A percentile compares a stretch with the other conserved stretches of the same genome.
These are phyloP conservation scores for Umimayanthus kanabou DNA, from an alignment of 92 coral and sea anemone species.

Conservation along the genomic window DNA sequence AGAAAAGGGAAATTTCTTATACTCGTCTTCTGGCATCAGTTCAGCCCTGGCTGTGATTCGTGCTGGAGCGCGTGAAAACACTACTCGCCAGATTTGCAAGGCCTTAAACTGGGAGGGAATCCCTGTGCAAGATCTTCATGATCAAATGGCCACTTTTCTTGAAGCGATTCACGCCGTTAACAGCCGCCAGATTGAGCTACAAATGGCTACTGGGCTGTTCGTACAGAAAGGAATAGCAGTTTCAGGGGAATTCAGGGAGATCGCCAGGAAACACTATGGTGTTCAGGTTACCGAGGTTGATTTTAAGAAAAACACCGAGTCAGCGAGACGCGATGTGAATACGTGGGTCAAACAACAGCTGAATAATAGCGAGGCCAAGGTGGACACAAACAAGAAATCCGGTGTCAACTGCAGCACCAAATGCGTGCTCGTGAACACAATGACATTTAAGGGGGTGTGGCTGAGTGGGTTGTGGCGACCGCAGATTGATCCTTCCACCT, in stretches of 20 bases:
- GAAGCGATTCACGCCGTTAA: slow-evolving; percentile 6
- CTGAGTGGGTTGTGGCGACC: slow-evolving; percentile 24
- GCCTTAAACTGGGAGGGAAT: slow-evolving; percentile 21
- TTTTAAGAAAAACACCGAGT: slow-evolving; percentile 26
- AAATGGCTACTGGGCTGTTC: slow-evolving; percentile 29
- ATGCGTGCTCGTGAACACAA: slow-evolving; percentile 29
- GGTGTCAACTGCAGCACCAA: slow-evolving; percentile 8
- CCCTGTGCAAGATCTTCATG: slow-evolving; percentile 16
- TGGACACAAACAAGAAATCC: slow-evolving; percentile 13
- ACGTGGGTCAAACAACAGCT: slow-evolving; percentile 35
- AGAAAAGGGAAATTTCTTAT: slow-evolving; percentile 22
- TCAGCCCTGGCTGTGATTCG: slow-evolving; percentile 8
- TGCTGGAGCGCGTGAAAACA: slow-evolving; percentile 19
- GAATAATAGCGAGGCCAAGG: slow-evolving; percentile 28
- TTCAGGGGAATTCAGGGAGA: slow-evolving; percentile 34
- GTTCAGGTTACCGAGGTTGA: slow-evolving; percentile 12
- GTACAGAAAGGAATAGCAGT: slow-evolving; percentile 28
- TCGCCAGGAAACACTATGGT: slow-evolving; percentile 4
- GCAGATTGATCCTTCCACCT: not conserved
- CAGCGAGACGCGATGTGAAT: slow-evolving; percentile 26
- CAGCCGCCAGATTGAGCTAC: slow-evolving; percentile 25
- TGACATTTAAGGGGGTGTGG: slow-evolving; percentile 38
- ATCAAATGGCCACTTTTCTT: slow-evolving; percentile 20
- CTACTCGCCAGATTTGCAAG: slow-evolving; percentile 12
- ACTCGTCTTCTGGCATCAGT: slow-evolving; percentile 19